phyloP scores from a whole-genome alignment of 2,113 vertebrate genomes.

The Rhineura floridana region DNA sequence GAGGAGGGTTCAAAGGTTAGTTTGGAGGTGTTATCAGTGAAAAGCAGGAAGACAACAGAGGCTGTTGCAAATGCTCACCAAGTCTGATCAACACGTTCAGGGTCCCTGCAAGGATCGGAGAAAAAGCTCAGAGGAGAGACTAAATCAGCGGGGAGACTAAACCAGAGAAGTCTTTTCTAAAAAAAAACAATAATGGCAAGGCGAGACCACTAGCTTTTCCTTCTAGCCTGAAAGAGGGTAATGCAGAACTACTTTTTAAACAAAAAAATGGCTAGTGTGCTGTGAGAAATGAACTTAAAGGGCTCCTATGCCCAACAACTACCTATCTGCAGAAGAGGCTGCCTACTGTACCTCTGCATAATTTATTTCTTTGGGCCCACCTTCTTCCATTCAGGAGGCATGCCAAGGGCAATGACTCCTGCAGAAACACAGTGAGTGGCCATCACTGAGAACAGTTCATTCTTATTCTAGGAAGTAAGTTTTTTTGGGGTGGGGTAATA shows the following conservation, averaged over 20 bases:
- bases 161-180: too few relatives aligned
- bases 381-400: not conserved
- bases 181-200: too few relatives aligned
- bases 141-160: constrained; percentile 40
- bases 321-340: not conserved
- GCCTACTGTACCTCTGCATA: not conserved
- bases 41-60: constrained; percentile 69
- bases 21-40: constrained; percentile 67
- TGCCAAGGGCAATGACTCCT: not conserved
- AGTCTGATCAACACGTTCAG: constrained; percentile 88
- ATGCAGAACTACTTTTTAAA: not conserved
- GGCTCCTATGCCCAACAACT: not conserved
- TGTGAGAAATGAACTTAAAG: not conserved
- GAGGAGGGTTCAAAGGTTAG: constrained; percentile 70
- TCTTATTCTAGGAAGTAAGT: not conserved
- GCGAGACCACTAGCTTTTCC: not conserved
- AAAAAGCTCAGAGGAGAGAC: too few relatives aligned
- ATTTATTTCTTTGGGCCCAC: too few relatives aligned
- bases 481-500: not conserved
- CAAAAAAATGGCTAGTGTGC: not conserved
- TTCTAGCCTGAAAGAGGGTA: not conserved
- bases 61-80: constrained; percentile 92
- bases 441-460: not conserved
- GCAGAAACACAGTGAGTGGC: not conserved
- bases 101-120: constrained; percentile 93